Percentiles rank a stretch among this genome's conserved stretches.
These are phyloP conservation scores for Drosophila malerkotliana DNA, from an alignment of 1,140 invertebrate species.

Conservation along the genomic window DNA sequence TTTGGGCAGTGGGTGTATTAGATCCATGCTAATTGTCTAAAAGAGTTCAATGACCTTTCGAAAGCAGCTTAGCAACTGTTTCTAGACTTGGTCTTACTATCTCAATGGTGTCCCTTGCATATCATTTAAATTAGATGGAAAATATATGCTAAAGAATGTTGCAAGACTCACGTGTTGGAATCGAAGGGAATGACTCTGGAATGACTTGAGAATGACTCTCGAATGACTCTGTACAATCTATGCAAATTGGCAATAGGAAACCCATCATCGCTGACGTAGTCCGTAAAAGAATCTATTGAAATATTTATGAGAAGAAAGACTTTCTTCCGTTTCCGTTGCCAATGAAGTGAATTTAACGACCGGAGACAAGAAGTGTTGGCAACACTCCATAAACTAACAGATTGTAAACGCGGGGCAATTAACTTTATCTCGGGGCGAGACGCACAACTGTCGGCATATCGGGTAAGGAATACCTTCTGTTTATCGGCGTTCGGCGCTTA, in stretches of 20 bases:
- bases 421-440: conserved; percentile 67
- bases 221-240: conserved; percentile 25
- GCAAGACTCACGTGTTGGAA: conserved; percentile 57
- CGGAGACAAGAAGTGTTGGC: conserved; percentile 54
- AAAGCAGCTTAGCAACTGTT: background rate
- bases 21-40: conserved; percentile 21
- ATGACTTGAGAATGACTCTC: background rate
- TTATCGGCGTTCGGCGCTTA: conserved; percentile 28
- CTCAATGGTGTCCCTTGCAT: background rate
- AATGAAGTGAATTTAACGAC: conserved; percentile 32
- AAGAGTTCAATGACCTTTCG: conserved; percentile 33
- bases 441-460: conserved; percentile 60
- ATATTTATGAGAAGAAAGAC: conserved; percentile 72
- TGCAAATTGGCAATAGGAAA: conserved; percentile 46
- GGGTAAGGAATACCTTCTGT: conserved; percentile 12
- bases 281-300: conserved; percentile 44
- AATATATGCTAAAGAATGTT: conserved; percentile 52
- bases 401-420: conserved; percentile 52
- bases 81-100: background rate
- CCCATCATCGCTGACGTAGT: conserved; percentile 39
- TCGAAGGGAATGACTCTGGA: conserved; percentile 1
- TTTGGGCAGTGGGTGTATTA: conserved; percentile 26
- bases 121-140: conserved; percentile 28
- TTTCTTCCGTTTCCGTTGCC: conserved; percentile 73
- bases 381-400: conserved; percentile 77